phyloP scores from a whole-genome alignment of 2,113 vertebrate species.

The Pelmatolapia mariae region DNA sequence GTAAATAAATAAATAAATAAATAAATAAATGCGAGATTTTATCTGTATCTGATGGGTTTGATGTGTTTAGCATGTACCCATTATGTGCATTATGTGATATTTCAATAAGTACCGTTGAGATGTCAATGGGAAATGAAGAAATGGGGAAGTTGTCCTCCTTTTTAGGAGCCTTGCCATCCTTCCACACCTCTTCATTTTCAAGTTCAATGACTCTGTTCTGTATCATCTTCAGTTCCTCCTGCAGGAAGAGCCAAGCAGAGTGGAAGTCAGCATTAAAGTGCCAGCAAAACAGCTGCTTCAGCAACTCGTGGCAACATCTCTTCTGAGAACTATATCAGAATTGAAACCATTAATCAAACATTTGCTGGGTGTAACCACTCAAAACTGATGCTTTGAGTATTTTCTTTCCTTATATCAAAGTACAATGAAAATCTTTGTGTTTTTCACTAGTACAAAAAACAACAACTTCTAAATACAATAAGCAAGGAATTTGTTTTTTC shows the following conservation, averaged over 20 bases:
- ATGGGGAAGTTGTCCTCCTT: slow-evolving; percentile 37
- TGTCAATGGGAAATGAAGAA: slow-evolving; percentile 61
- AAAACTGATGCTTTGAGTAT: background rate
- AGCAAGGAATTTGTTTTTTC: background rate
- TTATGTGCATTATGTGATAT: background rate
- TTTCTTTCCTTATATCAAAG: background rate
- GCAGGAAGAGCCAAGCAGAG: background rate
- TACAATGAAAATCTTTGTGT: background rate
- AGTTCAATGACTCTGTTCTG: slow-evolving; percentile 33
- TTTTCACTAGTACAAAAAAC: background rate
- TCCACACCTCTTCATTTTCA: slow-evolving; percentile 55
- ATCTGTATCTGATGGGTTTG: background rate
- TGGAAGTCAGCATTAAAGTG: background rate
- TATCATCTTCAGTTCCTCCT: slow-evolving; percentile 48
- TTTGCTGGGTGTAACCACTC: background rate
- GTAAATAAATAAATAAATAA: background rate
- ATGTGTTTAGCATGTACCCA: background rate
- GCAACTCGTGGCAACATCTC: background rate
- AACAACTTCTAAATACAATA: background rate
- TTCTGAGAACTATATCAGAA: background rate
- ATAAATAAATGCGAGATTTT: background rate
- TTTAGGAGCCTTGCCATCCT: background rate
- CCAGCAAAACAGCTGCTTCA: background rate
- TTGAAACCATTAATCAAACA: background rate
- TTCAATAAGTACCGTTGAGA: slow-evolving; percentile 55